Base-by-base conservation (phyloP, 1,140 invertebrate genomes). In the Laupala kohalensis region DNA sequence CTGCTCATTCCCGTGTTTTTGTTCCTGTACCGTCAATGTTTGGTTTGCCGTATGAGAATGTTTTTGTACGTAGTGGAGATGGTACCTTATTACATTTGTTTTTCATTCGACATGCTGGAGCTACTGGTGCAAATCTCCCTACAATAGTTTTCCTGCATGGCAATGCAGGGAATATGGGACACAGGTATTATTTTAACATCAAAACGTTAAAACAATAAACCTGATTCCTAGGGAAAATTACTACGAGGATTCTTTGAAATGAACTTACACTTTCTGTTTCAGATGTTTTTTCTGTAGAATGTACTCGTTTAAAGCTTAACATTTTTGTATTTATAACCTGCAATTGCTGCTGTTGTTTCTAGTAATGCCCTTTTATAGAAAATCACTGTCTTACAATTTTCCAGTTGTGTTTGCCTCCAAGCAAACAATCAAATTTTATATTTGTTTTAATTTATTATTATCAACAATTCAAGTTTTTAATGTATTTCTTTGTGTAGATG, bases 91-190 rank as follows among this genome's bases (percentile, higher is more conserved):
- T 97, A 69, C 93, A 97, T 78, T 87, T 92, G 76, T 94, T 94
- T 78, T 89, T 96, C 75, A 91, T 97, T 71, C 87, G 89, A 77
- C 94, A 96, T 79, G 81, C 86, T 6, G 84, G 85, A 69, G 86
- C 88, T 63, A 84, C 85, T 73, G 84, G 85, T 71, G 84, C 85
- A 73, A 79, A 81, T 63, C 85, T 84, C 67, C 91, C 92, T 2
- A 96, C 94, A 2, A 81, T 97, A 75, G 80, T 97, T 23, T 97
- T 92, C 82, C 89, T 98, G 68, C 95, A 98, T 85, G 95, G 95
- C 9, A 97, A 97, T 88, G 95, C 95, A 72, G 95, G 95, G 23
- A 97, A 98, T 79, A 94, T 97, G 85, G 95, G 95, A 0, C 94
- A 97, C 79, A 88, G 92, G 90, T 92, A 75, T 68, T 67, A 28